Evolutionary conservation across 2,888 invertebrate species (phyloP).

Genomic region (Philopedon plagiatum): DNA sequence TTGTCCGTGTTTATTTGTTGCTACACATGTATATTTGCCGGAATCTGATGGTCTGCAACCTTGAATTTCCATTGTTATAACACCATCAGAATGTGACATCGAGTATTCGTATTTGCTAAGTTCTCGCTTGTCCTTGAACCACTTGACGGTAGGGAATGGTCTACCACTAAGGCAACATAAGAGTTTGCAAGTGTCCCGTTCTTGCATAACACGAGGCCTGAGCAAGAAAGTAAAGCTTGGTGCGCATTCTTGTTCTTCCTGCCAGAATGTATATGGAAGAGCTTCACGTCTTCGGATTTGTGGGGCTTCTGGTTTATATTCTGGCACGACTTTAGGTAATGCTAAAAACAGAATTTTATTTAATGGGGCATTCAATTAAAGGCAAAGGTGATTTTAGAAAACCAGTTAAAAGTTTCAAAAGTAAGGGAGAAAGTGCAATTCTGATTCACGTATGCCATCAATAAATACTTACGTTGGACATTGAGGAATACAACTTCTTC

Average conservation of each 20-base stretch:
- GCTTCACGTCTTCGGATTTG: conserved; percentile 86
- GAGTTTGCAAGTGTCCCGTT: conserved; percentile 96
- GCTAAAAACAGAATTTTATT: conserved; percentile 70
- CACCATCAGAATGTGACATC: conserved; percentile 93
- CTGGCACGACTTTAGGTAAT: conserved; percentile 80
- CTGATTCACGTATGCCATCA: too few relatives aligned
- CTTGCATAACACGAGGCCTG: conserved; percentile 98
- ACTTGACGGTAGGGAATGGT: conserved; percentile 93
- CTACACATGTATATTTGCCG: conserved; percentile 95
- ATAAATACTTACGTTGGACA: conserved; percentile 86
- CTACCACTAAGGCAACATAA: conserved; percentile 96
- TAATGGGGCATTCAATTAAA: too few relatives aligned
- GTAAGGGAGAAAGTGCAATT: too few relatives aligned
- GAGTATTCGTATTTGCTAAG: conserved; percentile 92
- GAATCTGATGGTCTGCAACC: conserved; percentile 96
- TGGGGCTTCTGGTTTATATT: conserved; percentile 78
- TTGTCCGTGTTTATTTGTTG: conserved; percentile 93
- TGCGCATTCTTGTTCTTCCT: conserved; percentile 92
- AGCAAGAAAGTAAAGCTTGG: conserved; percentile 99
- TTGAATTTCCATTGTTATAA: conserved; percentile 96
- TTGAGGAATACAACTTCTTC: conserved; percentile 98
- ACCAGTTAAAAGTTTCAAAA: too few relatives aligned
- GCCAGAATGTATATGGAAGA: conserved; percentile 90
- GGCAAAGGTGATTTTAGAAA: too few relatives aligned
- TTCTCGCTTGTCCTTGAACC: conserved; percentile 94